A percentile compares a stretch with the other conserved stretches of the same genome.
phyloP scores from a whole-genome alignment of 2,888 invertebrate species.

The Nowickia ferox region DNA sequence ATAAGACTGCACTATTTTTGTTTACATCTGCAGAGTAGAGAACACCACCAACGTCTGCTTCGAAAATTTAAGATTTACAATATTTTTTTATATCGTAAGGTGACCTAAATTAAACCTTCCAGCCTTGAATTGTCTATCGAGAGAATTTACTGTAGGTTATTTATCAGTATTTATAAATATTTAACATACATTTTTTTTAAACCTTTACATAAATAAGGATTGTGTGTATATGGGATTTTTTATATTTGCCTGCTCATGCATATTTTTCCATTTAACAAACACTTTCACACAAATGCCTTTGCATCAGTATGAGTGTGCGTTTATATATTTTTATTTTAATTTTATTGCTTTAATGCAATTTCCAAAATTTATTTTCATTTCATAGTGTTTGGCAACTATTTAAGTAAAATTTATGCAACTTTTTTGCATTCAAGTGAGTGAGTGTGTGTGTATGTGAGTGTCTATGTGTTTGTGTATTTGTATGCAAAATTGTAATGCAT shows the following conservation, averaged over 20 bases:
- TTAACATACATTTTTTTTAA: neutral
- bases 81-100: too few species aligned
- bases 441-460: neutral
- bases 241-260: neutral
- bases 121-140: too few species aligned
- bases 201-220: neutral
- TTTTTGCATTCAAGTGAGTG: neutral
- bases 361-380: slow-evolving; percentile 36
- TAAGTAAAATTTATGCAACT: slow-evolving; percentile 35
- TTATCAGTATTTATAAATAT: neutral
- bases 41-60: too few species aligned
- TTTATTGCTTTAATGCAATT: slow-evolving; percentile 43
- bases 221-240: neutral
- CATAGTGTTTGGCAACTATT: slow-evolving; percentile 30
- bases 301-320: neutral
- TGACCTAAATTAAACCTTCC: too few species aligned
- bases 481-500: slow-evolving; percentile 1
- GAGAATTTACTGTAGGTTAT: too few species aligned
- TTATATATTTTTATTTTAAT: neutral
- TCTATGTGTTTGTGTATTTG: slow-evolving; percentile 26
- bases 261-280: too few species aligned
- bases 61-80: too few species aligned
- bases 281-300: neutral
- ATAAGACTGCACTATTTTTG: too few species aligned
- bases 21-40: too few species aligned